Percentiles rank a stretch among this genome's conserved stretches.
Evolutionary conservation across 1,140 invertebrate species (phyloP).

Genomic region (Drosophila baimaii): DNA sequence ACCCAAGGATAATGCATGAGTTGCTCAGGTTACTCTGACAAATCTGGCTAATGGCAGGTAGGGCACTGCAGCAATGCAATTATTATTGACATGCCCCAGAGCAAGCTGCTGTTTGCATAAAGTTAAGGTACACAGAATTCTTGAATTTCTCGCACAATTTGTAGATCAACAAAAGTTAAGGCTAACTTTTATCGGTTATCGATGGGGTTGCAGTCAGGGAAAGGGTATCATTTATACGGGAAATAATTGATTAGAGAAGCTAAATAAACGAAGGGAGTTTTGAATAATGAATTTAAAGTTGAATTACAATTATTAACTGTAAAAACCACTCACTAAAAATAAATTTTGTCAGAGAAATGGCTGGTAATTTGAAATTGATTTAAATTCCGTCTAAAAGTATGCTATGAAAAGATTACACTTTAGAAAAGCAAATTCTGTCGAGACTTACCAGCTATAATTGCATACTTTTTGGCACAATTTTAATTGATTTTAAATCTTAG

Average conservation of each 20-base stretch:
- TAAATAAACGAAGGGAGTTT: background rate
- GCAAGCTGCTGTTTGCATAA: conserved; percentile 44
- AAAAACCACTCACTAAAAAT: too few species aligned
- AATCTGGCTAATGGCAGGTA: conserved; percentile 49
- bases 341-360: too few species aligned
- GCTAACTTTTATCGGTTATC: conserved; percentile 26
- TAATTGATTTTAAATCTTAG: too few species aligned
- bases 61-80: conserved; percentile 38
- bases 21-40: conserved; percentile 45
- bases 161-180: conserved; percentile 30
- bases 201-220: conserved; percentile 5
- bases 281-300: background rate
- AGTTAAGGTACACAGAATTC: conserved; percentile 48
- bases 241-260: conserved; percentile 5
- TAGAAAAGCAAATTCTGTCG: too few species aligned
- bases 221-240: background rate
- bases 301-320: background rate
- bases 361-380: too few species aligned
- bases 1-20: conserved; percentile 59
- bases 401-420: too few species aligned
- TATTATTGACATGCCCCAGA: conserved; percentile 61
- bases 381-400: too few species aligned
- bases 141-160: conserved; percentile 40
- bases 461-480: background rate
- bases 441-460: background rate